Evolutionary conservation across 1,140 invertebrate genomes (phyloP).

Genomic region (Stegodyphus mimosarum): DNA sequence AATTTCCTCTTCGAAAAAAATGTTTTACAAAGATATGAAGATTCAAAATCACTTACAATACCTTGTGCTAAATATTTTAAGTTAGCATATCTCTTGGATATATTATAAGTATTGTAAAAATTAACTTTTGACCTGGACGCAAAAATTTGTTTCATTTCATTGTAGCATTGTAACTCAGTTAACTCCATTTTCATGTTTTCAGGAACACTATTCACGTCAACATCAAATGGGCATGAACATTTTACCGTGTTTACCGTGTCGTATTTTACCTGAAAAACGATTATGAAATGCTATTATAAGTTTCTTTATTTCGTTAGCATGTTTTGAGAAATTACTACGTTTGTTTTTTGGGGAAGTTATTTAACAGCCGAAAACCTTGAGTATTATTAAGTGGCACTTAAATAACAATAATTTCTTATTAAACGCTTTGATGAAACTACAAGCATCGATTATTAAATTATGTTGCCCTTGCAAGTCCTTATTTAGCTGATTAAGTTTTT

Average conservation of each 20-base stretch:
- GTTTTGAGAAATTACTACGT: not conserved
- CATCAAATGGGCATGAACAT: not conserved
- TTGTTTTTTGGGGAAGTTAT: not conserved
- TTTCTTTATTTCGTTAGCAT: not conserved
- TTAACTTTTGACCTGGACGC: not conserved
- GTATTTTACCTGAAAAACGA: not conserved
- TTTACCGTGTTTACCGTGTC: too few relatives aligned
- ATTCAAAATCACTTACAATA: not conserved
- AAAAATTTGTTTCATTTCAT: not conserved
- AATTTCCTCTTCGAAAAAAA: not conserved
- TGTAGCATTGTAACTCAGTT: not conserved
- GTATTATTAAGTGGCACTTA: not conserved
- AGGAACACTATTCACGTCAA: not conserved
- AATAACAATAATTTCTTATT: conserved; percentile 17
- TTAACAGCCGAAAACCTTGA: not conserved
- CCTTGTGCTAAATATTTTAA: not conserved
- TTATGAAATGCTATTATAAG: not conserved
- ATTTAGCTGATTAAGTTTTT: not conserved
- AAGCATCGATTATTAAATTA: conserved; percentile 20
- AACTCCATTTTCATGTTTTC: not conserved
- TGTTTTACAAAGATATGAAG: not conserved
- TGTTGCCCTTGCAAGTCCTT: not conserved
- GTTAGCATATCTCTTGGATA: not conserved
- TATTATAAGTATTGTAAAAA: not conserved
- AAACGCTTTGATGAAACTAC: not conserved